Evolutionary conservation across 1,140 invertebrate species (phyloP).

Genomic region (Gryllus bimaculatus): DNA sequence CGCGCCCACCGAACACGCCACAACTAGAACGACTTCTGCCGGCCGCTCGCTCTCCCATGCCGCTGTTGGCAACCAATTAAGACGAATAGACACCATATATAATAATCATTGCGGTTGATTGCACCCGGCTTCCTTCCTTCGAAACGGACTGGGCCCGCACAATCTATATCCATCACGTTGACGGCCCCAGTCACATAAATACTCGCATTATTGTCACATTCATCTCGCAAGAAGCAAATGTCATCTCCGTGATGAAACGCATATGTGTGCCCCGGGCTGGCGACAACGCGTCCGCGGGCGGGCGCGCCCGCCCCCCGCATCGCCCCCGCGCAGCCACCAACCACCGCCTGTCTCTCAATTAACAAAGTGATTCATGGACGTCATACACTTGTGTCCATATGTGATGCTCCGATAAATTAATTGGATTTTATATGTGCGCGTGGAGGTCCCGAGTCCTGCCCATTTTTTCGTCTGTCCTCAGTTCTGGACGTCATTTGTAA

Average conservation of each 20-base stretch:
- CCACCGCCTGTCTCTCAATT: slow-evolving; percentile 3
- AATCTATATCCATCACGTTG: slow-evolving; percentile 1
- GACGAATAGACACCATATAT: slow-evolving; percentile 4
- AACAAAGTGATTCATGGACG: slow-evolving; percentile 15
- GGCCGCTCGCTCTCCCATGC: background rate
- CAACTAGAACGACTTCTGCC: too few relatives aligned
- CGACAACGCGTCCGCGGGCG: background rate
- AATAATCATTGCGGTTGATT: slow-evolving; percentile 5
- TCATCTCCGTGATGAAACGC: slow-evolving; percentile 8
- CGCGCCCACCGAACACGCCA: background rate
- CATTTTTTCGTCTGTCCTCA: background rate
- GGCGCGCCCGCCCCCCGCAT: too few relatives aligned
- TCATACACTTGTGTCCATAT: slow-evolving; percentile 8
- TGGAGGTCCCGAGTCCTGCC: background rate
- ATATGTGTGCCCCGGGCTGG: background rate
- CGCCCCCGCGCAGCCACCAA: background rate
- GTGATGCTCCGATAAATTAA: slow-evolving; percentile 17
- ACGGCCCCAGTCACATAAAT: slow-evolving; percentile 9
- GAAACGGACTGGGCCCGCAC: background rate
- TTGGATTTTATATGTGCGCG: slow-evolving; percentile 6
- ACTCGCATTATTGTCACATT: slow-evolving; percentile 13
- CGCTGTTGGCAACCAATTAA: background rate
- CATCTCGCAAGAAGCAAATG: slow-evolving; percentile 11
- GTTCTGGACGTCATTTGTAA: background rate
- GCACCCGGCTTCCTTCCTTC: background rate